Evolutionary conservation across 2,797 vertebrate genomes (phyloP), one percentile per base, ranked within the genome.

Genomic region (Geotrypetes seraphini): DNA sequence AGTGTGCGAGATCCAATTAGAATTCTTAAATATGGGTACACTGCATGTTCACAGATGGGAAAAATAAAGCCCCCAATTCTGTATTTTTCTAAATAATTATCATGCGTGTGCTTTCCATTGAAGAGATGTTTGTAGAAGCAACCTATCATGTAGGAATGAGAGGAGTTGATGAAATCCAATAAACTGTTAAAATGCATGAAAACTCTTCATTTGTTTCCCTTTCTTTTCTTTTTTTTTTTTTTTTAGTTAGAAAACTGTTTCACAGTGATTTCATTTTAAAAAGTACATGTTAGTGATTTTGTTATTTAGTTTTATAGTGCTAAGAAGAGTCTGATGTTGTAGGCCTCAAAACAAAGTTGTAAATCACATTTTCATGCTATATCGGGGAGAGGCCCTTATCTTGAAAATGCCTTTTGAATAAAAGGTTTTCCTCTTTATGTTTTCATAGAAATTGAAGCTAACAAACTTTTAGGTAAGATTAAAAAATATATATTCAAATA

Each of bases 341-440:
- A 58, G 45, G 40, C 39, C 63, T 53, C 59, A 52, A 60, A 39
- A 56, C 28, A 35, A 60, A 71, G 50, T 46, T 70, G 47, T 71
- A 60, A 68, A 66, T 71, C 60, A 33, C 60, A 58, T 71, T 69
- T 61, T 54, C 33, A 47, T 53, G 48, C 33, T 60, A 33, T 54
- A 50, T 31, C 40, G 47, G 35, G n/a, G n/a, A n/a, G n/a, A n/a
- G n/a, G 44, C 25, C 49, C 64, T 70, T 55, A 43, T 62, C 28
- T 57, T 28, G 57, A 45, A 69, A 63, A 62, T 43, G 61, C 23
- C 52, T 53, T 65, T 26, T 62, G 48, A 12, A 54, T 47, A 45
- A 53, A 56, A 53, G 39, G 39, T 47, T 57, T 47, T 45, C 69
- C 54, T 49, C 59, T n/a, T n/a, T n/a, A n/a, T n/a, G n/a, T n/a